phyloP scores from a whole-genome alignment of 2,113 vertebrate genomes.

The Genyomyrus donnyi region DNA sequence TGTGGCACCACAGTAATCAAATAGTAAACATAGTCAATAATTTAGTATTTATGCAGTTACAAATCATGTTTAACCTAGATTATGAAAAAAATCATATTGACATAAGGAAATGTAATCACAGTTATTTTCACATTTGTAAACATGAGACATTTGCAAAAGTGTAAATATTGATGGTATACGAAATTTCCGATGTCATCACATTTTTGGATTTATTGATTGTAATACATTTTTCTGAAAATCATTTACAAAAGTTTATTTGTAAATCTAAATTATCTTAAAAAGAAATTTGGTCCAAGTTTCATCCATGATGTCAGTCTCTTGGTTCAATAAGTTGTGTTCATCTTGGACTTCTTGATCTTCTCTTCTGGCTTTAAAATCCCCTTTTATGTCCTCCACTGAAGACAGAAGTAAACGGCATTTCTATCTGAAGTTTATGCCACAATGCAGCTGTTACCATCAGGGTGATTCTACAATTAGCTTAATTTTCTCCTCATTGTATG shows the following conservation, averaged over 20 bases:
- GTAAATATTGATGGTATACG: neutral
- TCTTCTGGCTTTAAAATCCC: neutral
- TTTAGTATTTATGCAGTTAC: neutral
- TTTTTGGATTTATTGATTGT: neutral
- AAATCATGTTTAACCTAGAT: neutral
- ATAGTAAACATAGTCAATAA: neutral
- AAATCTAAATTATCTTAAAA: neutral
- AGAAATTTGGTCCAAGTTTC: neutral
- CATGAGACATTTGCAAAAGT: neutral
- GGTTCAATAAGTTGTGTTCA: neutral
- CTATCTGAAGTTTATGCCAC: neutral
- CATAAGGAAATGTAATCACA: neutral
- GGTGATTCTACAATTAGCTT: neutral
- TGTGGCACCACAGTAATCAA: too few relatives aligned
- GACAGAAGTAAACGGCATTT: neutral
- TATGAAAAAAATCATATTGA: neutral
- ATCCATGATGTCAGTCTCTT: neutral
- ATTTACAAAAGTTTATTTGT: neutral
- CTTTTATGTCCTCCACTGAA: neutral
- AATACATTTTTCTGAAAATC: too few relatives aligned
- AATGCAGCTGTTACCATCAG: neutral
- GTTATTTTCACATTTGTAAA: neutral
- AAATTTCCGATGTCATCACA: neutral
- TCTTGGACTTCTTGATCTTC: neutral
- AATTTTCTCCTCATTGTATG: neutral